Evolutionary conservation across 2,888 invertebrate genomes (phyloP).

Genomic region (Malthinus flaveolus): DNA sequence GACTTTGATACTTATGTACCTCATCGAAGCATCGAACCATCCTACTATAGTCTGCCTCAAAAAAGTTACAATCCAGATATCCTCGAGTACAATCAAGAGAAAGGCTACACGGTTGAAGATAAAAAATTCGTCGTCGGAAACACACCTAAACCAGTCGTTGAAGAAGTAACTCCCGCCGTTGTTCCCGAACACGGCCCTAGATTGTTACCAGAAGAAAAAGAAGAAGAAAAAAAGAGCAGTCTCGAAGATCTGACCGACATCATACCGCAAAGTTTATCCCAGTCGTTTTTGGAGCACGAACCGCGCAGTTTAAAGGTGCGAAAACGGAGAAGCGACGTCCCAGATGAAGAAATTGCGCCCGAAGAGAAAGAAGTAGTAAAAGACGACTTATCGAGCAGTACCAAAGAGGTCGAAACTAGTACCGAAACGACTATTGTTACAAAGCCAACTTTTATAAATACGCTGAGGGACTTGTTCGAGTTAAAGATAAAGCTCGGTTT

Average conservation of each 20-base stretch:
- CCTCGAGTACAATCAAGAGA: constrained; percentile 32
- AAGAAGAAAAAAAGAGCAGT: neutral
- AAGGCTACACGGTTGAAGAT: constrained; percentile 39
- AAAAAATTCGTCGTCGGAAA: constrained; percentile 69
- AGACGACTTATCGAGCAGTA: constrained; percentile 9
- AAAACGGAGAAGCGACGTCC: constrained; percentile 27
- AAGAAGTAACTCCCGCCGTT: constrained; percentile 61
- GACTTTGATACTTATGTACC: constrained; percentile 26
- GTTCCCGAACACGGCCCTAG: constrained; percentile 70
- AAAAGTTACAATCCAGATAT: constrained; percentile 30
- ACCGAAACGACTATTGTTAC: constrained; percentile 20
- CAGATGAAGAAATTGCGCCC: constrained; percentile 21
- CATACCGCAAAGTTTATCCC: constrained; percentile 45
- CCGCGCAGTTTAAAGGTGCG: constrained; percentile 54
- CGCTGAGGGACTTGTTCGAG: constrained; percentile 67
- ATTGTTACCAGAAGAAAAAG: constrained; percentile 34
- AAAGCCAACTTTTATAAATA: constrained; percentile 58
- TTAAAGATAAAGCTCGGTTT: constrained; percentile 70
- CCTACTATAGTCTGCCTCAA: constrained; percentile 4
- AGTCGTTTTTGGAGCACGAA: constrained; percentile 67
- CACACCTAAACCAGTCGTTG: constrained; percentile 61
- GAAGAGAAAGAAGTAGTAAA: neutral
- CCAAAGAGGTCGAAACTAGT: constrained; percentile 25
- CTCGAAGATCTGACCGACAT: neutral
- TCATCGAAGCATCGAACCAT: constrained; percentile 15